These are phyloP conservation scores for Drosophila trapezifrons DNA, from an alignment of 1,140 invertebrate species.

Conservation along the genomic window DNA sequence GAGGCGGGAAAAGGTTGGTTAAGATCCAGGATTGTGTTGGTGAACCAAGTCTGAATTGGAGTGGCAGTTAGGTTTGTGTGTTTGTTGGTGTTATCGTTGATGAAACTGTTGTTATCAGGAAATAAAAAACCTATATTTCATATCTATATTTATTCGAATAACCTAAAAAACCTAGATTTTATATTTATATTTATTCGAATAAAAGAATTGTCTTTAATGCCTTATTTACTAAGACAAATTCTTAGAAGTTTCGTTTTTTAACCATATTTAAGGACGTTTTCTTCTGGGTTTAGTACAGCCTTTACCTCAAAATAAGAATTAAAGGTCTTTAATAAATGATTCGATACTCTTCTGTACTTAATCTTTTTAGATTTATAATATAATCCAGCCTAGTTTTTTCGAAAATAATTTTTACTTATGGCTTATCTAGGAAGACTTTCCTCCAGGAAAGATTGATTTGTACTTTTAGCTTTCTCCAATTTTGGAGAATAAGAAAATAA, in stretches of 20 bases:
- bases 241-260: too few species aligned
- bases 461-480: neutral
- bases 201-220: too few species aligned
- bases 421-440: too few species aligned
- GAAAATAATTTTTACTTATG: too few species aligned
- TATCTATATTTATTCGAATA: too few species aligned
- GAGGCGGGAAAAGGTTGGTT: neutral
- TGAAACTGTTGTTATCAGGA: neutral
- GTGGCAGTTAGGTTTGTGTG: constrained; percentile 4
- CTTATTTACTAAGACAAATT: too few species aligned
- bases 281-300: too few species aligned
- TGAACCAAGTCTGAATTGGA: neutral
- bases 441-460: neutral
- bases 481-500: neutral
- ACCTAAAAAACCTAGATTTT: too few species aligned
- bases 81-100: constrained; percentile 18
- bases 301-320: too few species aligned
- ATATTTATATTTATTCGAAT: too few species aligned
- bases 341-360: neutral
- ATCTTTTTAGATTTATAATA: neutral
- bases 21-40: neutral
- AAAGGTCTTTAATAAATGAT: neutral
- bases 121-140: too few species aligned
- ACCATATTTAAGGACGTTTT: too few species aligned
- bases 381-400: neutral